Evolutionary conservation across 2,888 invertebrate genomes (phyloP).

Genomic region (Blomia tropicalis): DNA sequence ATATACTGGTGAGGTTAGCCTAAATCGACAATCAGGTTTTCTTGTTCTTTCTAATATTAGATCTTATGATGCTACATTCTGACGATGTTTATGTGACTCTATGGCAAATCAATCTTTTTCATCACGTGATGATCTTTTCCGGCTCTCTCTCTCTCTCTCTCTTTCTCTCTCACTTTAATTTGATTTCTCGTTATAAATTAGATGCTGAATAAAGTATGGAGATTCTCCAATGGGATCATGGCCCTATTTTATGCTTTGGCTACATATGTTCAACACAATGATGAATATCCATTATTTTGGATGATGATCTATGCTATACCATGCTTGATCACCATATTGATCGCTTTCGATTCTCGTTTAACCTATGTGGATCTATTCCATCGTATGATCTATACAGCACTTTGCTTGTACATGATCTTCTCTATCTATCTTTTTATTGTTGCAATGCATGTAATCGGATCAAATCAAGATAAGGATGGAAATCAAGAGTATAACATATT

Average conservation of each 20-base stretch:
- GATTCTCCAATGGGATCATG: conserved; percentile 19
- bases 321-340: not conserved
- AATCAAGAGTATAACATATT: conserved; percentile 2
- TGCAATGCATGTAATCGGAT: not conserved
- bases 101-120: too few relatives aligned
- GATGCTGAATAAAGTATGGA: not conserved
- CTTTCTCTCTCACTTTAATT: too few relatives aligned
- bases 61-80: too few relatives aligned
- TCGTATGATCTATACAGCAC: not conserved
- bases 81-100: too few relatives aligned
- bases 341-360: not conserved
- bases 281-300: conserved; percentile 18
- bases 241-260: conserved; percentile 19
- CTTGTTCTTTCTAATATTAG: too few relatives aligned
- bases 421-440: conserved; percentile 3
- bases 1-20: too few relatives aligned
- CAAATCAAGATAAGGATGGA: too few relatives aligned
- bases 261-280: conserved; percentile 23
- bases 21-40: too few relatives aligned
- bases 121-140: too few relatives aligned
- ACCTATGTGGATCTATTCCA: not conserved
- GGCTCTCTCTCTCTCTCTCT: too few relatives aligned
- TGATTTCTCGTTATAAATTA: not conserved
- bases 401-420: conserved; percentile 8
- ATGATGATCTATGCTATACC: conserved; percentile 17